phyloP scores from a whole-genome alignment of 2,113 vertebrate species.

The Willisornis vidua region DNA sequence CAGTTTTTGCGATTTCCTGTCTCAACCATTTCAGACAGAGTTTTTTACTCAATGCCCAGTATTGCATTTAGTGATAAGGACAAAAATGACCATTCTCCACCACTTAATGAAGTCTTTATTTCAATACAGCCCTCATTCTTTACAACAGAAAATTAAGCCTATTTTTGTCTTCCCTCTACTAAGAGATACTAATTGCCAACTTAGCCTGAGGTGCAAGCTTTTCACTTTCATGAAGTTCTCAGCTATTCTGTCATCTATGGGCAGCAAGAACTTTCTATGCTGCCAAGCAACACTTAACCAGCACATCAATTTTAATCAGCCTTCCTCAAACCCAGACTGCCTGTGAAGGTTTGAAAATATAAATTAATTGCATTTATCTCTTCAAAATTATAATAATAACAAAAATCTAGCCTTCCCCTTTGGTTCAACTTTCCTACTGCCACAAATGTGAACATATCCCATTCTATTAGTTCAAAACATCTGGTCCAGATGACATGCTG shows the following conservation, averaged over 20 bases:
- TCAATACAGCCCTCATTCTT: background rate
- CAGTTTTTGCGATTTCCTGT: background rate
- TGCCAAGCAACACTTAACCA: conserved; percentile 5
- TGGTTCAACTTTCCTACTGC: background rate
- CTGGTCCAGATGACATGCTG: background rate
- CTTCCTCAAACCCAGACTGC: background rate
- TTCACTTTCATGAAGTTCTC: background rate
- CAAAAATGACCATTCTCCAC: background rate
- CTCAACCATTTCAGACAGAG: background rate
- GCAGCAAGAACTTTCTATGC: background rate
- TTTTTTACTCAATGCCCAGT: background rate
- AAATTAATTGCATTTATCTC: background rate
- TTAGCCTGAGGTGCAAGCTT: background rate
- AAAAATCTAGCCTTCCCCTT: background rate
- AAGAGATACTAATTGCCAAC: background rate
- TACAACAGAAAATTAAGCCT: background rate
- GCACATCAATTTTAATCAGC: conserved; percentile 9
- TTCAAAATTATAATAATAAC: background rate
- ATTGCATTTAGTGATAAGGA: background rate
- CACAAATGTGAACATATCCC: background rate
- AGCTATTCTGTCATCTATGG: background rate
- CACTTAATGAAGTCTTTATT: background rate
- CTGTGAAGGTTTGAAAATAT: background rate
- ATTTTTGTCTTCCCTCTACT: background rate
- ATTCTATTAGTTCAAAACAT: background rate